A percentile compares a stretch with the other conserved stretches of the same genome.
These are phyloP conservation scores for Saguinus imperator DNA, from an alignment of 2,113 vertebrate species.

Conservation along the genomic window DNA sequence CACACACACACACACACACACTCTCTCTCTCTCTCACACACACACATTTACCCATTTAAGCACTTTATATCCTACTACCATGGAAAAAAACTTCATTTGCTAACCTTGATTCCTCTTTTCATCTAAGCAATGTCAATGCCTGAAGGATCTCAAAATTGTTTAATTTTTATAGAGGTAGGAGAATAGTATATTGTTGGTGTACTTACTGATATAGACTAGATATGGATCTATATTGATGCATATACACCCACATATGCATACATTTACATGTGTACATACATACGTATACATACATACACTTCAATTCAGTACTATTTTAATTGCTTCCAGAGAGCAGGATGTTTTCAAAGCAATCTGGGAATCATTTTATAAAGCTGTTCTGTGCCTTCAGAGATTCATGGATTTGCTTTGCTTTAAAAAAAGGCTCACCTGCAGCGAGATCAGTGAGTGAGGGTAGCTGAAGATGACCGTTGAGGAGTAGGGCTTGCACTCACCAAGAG, in stretches of 20 bases:
- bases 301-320: conserved; percentile 28
- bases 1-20: background rate
- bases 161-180: background rate
- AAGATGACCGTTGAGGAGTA: conserved; percentile 33
- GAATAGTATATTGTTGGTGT: background rate
- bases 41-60: background rate
- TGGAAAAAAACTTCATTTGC: conserved; percentile 13
- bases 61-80: background rate
- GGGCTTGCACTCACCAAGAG: background rate
- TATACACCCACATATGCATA: background rate
- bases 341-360: conserved; percentile 34
- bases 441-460: background rate
- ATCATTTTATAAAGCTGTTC: conserved; percentile 46
- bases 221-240: background rate
- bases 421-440: conserved; percentile 32
- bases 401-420: conserved; percentile 45
- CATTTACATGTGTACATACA: background rate
- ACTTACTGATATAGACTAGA: background rate
- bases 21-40: background rate
- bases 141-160: conserved; percentile 26
- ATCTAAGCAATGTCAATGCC: conserved; percentile 22
- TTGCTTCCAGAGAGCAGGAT: conserved; percentile 13
- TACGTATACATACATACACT: background rate
- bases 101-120: conserved; percentile 42
- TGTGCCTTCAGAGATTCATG: conserved; percentile 45